These are phyloP conservation scores for Epistrophella euchroma DNA, from an alignment of 2,888 invertebrate genomes.

Conservation along the genomic window DNA sequence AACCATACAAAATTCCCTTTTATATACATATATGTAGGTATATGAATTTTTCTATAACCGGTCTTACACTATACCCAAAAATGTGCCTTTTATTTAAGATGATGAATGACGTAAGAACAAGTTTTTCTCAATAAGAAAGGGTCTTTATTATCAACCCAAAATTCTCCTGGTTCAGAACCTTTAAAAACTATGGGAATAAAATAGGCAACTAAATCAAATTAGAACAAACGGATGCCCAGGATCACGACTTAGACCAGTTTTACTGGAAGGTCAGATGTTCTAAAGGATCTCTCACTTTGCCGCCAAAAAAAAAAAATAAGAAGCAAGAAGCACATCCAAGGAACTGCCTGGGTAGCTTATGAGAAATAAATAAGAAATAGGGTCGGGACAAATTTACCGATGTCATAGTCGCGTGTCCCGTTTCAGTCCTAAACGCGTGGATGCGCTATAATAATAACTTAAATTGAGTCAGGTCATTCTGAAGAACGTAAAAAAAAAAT, in stretches of 20 bases:
- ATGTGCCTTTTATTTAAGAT: not conserved
- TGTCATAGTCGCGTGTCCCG: conserved; percentile 15
- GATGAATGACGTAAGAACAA: not conserved
- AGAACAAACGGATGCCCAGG: conserved; percentile 27
- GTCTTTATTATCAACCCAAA: not conserved
- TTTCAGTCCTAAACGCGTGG: conserved; percentile 12
- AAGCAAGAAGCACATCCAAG: not conserved
- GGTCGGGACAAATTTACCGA: not conserved
- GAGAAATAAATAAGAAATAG: conserved; percentile 2
- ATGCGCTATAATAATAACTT: conserved; percentile 46
- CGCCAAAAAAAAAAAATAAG: conserved; percentile 65
- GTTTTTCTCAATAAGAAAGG: not conserved
- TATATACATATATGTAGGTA: not conserved
- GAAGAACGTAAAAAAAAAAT: conserved; percentile 8
- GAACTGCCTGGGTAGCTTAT: not conserved
- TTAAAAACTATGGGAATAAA: conserved; percentile 52
- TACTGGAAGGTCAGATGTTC: conserved; percentile 72
- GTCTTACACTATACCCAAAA: not conserved
- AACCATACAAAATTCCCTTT: not conserved
- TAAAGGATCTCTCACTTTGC: conserved; percentile 17
- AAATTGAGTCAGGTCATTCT: conserved; percentile 59
- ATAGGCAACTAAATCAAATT: not conserved
- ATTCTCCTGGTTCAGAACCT: conserved; percentile 46
- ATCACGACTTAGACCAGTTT: conserved; percentile 70
- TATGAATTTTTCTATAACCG: not conserved